Evolutionary conservation across 2,888 invertebrate genomes (phyloP), one percentile per base, ranked within the genome.

Genomic region (Meganola albula): DNA sequence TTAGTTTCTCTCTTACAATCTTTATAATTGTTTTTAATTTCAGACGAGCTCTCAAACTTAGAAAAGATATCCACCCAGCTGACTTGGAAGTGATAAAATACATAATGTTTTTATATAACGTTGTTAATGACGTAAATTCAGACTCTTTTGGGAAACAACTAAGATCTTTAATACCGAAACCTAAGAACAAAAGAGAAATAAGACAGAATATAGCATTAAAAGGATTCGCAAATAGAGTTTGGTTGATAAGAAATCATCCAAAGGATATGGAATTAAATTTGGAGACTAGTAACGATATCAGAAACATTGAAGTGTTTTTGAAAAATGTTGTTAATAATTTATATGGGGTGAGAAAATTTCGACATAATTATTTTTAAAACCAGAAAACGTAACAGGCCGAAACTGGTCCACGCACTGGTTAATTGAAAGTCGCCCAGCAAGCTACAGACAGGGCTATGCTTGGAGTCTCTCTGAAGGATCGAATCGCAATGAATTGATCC

Each of bases 71-170:
- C 1, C 59, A 74, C 13, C 58, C 63, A 22, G 48, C 57, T 1
- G 77, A 82, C 25, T 6, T 61, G 1, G 59, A 77, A 26, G 53
- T 80, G 0, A 10, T 77, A 2, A 70, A 72, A 47, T 80, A 75
- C 25, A 28, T 57, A 0, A 16, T 65, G 0, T 65, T 65, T 11
- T 28, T 75, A 1, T 58, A 63, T 24, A 51, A 60, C 21, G 34
- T 51, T 3, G 53, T 65, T 0, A 40, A 41, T 0, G 38, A 49
- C 13, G 34, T 33, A 2, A 27, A 22, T 6, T 36, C 27, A 2
- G 34, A 44, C 1, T 6, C 36, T 1, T 10, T 35, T 0, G 23
- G 14, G 0, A 14, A 20, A 1, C 10, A 31, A 6, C n/a, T 46
- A 1, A 41, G 38, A 6, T 41, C 31, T 6, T 34, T 39, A 0